Conservation (phyloP, 2,113 vertebrate genomes). For the Tauraco erythrolophus region DNA sequence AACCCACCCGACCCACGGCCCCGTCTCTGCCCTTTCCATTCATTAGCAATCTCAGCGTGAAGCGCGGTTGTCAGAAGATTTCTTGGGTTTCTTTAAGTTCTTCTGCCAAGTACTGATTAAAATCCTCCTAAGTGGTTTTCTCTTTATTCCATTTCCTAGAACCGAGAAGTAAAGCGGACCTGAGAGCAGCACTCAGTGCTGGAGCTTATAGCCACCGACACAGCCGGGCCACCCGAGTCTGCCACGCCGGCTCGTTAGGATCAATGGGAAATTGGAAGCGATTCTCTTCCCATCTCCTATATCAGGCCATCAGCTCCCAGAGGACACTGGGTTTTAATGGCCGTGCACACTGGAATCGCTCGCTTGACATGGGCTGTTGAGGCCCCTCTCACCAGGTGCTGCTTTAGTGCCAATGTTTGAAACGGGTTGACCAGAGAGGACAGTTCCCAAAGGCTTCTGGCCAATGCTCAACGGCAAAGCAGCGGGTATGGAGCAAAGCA, state of each 20-base stretch:
- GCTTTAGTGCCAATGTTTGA: fast-evolving
- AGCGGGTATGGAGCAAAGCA: not conserved
- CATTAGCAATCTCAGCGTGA: not conserved
- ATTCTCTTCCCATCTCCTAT: not conserved
- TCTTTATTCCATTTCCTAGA: slow-evolving; percentile 39
- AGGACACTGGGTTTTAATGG: not conserved
- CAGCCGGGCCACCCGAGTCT: not conserved
- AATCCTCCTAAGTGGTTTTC: slow-evolving; percentile 45
- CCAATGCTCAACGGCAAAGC: fast-evolving
- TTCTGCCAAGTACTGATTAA: slow-evolving; percentile 54
- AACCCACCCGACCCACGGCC: not conserved
- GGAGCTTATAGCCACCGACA: not conserved
- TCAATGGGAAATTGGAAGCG: slow-evolving; percentile 23
- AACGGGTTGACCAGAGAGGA: fast-evolving
- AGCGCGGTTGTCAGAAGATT: not conserved
- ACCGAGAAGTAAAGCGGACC: not conserved
- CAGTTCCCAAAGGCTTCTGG: not conserved
- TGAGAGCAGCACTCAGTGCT: not conserved
- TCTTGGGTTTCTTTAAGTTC: slow-evolving; percentile 39
- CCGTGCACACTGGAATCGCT: not conserved
- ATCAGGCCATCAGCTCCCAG: not conserved
- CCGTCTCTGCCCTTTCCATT: not conserved
- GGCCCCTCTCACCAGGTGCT: not conserved
- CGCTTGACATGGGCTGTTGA: fast-evolving
- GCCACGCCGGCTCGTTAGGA: not conserved